Percentiles rank a stretch among this genome's conserved stretches.
Evolutionary conservation across 2,113 vertebrate genomes (phyloP).

Genomic region (Rhipidura dahli): DNA sequence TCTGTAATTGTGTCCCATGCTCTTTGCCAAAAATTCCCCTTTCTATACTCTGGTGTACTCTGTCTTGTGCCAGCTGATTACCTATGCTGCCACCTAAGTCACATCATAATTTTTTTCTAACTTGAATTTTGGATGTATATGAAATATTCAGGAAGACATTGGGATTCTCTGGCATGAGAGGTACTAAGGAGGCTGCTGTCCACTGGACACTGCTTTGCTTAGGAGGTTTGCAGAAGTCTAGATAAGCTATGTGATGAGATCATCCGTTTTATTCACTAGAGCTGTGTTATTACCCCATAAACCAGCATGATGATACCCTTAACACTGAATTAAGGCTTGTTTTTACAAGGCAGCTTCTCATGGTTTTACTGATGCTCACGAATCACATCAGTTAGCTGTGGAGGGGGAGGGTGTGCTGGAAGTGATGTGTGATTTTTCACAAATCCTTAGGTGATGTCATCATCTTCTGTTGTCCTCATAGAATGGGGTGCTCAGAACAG

Average conservation of each 20-base stretch:
- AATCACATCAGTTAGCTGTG: neutral
- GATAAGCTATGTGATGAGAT: neutral
- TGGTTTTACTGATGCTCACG: neutral
- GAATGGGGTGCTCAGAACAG: accelerated
- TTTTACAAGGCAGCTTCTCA: conserved; percentile 16
- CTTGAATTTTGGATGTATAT: neutral
- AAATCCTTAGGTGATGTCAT: neutral
- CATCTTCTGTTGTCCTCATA: neutral
- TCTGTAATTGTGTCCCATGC: neutral
- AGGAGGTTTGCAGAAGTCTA: neutral
- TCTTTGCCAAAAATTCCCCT: neutral
- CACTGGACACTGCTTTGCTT: neutral
- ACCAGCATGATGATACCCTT: conserved; percentile 32
- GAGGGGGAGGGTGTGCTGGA: neutral
- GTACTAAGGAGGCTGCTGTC: neutral
- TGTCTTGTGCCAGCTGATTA: neutral
- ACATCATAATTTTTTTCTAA: too few relatives aligned
- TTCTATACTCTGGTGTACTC: neutral
- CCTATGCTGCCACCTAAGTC: neutral
- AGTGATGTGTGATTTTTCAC: neutral
- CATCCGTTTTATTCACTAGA: neutral
- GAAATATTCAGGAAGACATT: neutral
- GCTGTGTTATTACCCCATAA: conserved; percentile 32
- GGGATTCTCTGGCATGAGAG: neutral
- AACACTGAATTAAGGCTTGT: conserved; percentile 30